Evolutionary conservation across 2,113 vertebrate genomes (phyloP), one percentile per base, ranked within the genome.

Genomic region (Mastomys natalensis): DNA sequence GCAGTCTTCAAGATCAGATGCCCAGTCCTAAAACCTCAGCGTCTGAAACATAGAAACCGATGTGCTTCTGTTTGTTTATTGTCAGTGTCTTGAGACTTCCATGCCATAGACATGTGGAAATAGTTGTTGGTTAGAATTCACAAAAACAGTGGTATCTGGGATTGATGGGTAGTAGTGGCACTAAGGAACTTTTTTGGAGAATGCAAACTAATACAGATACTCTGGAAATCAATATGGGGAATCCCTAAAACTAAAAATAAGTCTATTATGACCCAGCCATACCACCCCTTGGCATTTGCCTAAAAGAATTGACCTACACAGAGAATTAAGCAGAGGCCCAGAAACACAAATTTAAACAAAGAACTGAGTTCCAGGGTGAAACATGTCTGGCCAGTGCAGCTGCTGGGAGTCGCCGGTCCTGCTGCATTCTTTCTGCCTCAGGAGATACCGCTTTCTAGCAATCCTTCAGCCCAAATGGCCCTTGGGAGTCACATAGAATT

Each of bases 121-220:
- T 82, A 87, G 82, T 22, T 90, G 15, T 95, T 58, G 72, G 73
- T 84, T 82, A 78, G 76, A 73, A 58, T 90, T 97, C 95, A 92
- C 97, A 91, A 97, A 96, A 97, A 96, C 24, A 5, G 1, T 78
- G 43, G 45, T 17, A 29, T 31, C 45, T 31, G 45, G 24, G 45
- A 15, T 7, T 8, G 7, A 7, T 45, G 17, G 29, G 15, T 34
- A 51, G 29, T 10, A 48, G 45, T 48, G 29, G 13, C 5, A 10
- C 29, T 76, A 48, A 51, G 7, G 29, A 34, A 48, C 26, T 34
- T 31, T 51, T 51, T 31, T 10, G 31, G 13, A 51, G 7, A 77
- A 17, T 5, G 15, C 48, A 19, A 51, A 78, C 29, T 19, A 29
- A 15, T 51, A 34, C 29, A 78, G 26, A 15, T 48, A 51, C 76